Conservation (phyloP, 2,113 vertebrate genomes). For the Saguinus imperator region DNA sequence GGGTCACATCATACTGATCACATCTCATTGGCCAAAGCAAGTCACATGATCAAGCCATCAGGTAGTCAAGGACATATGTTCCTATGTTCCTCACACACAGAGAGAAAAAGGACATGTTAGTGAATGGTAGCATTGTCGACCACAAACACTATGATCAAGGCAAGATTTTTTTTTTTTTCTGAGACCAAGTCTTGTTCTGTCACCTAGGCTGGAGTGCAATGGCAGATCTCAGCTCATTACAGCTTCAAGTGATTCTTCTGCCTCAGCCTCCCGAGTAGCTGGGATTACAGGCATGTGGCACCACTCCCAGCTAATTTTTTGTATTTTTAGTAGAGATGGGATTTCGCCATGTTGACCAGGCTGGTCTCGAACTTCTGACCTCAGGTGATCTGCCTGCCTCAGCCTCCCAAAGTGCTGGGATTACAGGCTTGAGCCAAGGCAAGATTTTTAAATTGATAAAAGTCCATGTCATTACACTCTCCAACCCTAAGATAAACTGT, state of each 20-base stretch:
- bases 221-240: too few species aligned
- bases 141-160: neutral
- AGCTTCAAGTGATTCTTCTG: too few species aligned
- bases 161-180: neutral
- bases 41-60: neutral
- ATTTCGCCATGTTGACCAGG: too few species aligned
- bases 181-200: too few species aligned
- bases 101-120: neutral
- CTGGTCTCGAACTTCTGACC: too few species aligned
- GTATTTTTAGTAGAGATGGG: too few species aligned
- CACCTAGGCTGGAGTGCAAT: too few species aligned
- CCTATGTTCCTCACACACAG: neutral
- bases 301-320: too few species aligned
- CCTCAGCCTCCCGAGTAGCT: too few species aligned
- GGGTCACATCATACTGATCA: neutral
- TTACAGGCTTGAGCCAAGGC: neutral
- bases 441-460: slow-evolving; percentile 44
- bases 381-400: too few species aligned
- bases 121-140: neutral
- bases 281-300: too few species aligned
- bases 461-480: neutral
- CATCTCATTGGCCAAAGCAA: neutral
- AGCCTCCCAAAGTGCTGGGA: too few species aligned
- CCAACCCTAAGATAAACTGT: neutral
- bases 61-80: neutral